A percentile compares a stretch with the other conserved stretches of the same genome.
These are phyloP conservation scores for Melipona quadrifasciata DNA, from an alignment of 1,140 invertebrate genomes.

Conservation along the genomic window DNA sequence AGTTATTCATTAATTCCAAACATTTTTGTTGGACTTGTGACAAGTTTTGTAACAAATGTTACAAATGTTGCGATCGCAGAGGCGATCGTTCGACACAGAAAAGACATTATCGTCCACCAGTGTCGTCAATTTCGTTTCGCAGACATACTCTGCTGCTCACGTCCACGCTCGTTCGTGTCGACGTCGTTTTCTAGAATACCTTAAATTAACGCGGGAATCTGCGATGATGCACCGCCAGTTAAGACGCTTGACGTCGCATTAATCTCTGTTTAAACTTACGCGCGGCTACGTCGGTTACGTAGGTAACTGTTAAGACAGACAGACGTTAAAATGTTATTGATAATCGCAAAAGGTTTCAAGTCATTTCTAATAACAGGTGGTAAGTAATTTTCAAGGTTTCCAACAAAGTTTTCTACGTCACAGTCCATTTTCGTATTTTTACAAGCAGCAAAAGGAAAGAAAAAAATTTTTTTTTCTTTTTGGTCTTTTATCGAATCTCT, in stretches of 20 bases:
- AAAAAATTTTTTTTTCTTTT: not conserved
- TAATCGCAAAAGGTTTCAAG: not conserved
- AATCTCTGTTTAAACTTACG: not conserved
- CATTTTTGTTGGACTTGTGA: too few relatives aligned
- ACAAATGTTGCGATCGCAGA: not conserved
- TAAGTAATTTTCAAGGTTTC: too few relatives aligned
- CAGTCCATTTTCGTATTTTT: too few relatives aligned
- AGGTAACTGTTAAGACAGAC: not conserved
- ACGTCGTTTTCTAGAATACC: not conserved
- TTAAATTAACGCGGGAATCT: constrained; percentile 12
- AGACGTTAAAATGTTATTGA: too few relatives aligned
- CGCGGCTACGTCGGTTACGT: not conserved
- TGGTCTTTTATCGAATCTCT: not conserved
- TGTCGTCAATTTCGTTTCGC: not conserved
- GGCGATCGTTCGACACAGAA: not conserved
- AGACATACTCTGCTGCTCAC: not conserved
- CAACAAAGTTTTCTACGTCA: too few relatives aligned
- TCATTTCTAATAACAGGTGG: not conserved
- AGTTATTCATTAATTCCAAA: too few relatives aligned
- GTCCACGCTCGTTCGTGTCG: not conserved
- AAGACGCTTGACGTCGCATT: constrained; percentile 4
- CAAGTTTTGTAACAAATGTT: too few relatives aligned
- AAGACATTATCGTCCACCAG: too few relatives aligned
- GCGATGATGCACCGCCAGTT: not conserved
- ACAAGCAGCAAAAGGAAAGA: not conserved